Base-by-base conservation (phyloP, 2,888 invertebrate genomes). In the Xestia sexstrigata region DNA sequence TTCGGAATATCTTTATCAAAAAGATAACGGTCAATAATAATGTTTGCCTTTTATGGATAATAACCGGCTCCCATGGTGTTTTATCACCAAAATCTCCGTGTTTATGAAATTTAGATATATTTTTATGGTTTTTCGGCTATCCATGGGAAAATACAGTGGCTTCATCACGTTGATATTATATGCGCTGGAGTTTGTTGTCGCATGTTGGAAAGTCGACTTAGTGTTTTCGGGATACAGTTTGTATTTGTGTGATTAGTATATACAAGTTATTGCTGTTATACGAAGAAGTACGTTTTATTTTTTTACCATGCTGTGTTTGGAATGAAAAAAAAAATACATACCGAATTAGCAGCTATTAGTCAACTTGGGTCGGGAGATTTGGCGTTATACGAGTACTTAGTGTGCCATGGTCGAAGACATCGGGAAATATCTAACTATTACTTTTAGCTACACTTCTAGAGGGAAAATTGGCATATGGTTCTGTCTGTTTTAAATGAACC, bases 61-160 rank as follows among this genome's bases (percentile, higher is more conserved):
- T 86, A 82, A 69, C 84, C 71, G 66, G 86, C 91, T 92, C 91
- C 92, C 91, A 90, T 85, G 85, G 91, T 84, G 91, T 87, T 84
- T 89, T 91, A 91, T 91, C 91, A 82, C 81, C 78, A 82, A 87
- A 88, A 90, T 90, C 91, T 91, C 80, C 82, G 86, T 89, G 87
- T 90, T 90, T 91, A 89, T 89, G 89, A 91, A 90, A 89, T 90
- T 90, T 91, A 85, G 89, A 89, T 89, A 89, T 83, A 88, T 87
- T 88, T 89, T 90, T 90, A 90, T 87, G 85, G 82, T 70, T 71
- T 85, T 87, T 84, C 62, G 81, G 76, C 83, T 81, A 83, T 75
- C 83, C 89, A 89, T 89, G 90, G 88, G 90, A 90, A 89, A 89
- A 89, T 76, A 76, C 86, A 87, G 89, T 89, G 89, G 91, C 89